Conservation (phyloP, 2,888 invertebrate species). For the Acanthosepion pharaonis region DNA sequence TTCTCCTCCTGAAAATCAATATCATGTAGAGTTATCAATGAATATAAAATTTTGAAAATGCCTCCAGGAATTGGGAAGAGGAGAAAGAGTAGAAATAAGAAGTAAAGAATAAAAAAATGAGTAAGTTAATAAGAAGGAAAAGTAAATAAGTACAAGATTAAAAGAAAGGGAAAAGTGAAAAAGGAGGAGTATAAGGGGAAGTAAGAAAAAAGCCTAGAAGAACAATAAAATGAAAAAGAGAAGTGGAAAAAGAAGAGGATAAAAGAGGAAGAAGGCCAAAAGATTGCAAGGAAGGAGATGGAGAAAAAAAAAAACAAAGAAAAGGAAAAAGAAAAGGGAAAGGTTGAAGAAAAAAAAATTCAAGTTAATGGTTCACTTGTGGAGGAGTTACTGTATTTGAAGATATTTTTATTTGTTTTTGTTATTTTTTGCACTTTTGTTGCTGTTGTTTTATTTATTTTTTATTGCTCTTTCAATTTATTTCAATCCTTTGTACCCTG, state of each 20-base stretch:
- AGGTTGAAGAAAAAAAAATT: no score
- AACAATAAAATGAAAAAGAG: neutral
- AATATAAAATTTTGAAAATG: conserved; percentile 17
- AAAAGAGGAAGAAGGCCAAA: no score
- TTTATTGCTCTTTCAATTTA: neutral
- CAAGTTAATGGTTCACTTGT: neutral
- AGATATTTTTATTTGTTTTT: neutral
- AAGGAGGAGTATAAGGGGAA: neutral
- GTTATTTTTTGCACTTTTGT: neutral
- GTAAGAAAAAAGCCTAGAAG: neutral
- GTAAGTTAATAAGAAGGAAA: neutral
- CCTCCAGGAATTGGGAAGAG: neutral
- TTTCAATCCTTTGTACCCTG: neutral
- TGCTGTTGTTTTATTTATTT: neutral
- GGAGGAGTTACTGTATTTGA: neutral
- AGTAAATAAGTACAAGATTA: neutral
- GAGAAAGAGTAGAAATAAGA: neutral
- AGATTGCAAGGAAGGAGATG: no score
- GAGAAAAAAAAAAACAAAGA: no score
- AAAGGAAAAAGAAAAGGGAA: no score
- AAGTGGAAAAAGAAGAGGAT: no score
- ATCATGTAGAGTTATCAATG: conserved; percentile 6
- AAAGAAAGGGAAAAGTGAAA: neutral
- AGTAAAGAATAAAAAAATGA: neutral
- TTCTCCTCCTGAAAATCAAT: neutral